Evolutionary conservation across 2,888 invertebrate genomes (phyloP).

Genomic region (Limulus polyphemus): DNA sequence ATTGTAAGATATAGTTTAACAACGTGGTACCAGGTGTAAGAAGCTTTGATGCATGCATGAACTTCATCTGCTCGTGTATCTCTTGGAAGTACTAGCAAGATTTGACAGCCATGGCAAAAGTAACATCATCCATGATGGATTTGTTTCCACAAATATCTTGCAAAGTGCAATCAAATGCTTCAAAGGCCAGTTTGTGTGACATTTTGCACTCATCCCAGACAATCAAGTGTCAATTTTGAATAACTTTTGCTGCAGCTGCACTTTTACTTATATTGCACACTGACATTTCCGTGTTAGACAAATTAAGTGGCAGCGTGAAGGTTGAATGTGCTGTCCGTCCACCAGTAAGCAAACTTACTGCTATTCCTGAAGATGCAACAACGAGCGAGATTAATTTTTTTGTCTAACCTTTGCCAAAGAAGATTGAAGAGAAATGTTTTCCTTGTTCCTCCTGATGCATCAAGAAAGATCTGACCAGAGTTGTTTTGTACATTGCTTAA

Average conservation of each 20-base stretch:
- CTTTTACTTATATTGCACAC: not conserved
- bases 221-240: slow-evolving; percentile 22
- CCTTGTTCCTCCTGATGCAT: too few species aligned
- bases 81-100: slow-evolving; percentile 25
- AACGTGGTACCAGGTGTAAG: slow-evolving; percentile 22
- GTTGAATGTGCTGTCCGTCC: too few species aligned
- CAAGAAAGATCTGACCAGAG: too few species aligned
- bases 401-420: too few species aligned
- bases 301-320: too few species aligned
- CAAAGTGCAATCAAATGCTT: slow-evolving; percentile 21
- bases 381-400: too few species aligned
- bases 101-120: slow-evolving; percentile 4
- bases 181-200: slow-evolving; percentile 33
- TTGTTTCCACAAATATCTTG: slow-evolving; percentile 8
- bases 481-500: too few species aligned
- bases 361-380: too few species aligned
- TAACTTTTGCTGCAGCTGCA: slow-evolving; percentile 8
- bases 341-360: too few species aligned
- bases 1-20: slow-evolving; percentile 12
- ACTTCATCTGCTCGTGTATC: slow-evolving; percentile 24
- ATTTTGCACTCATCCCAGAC: slow-evolving; percentile 39
- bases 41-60: slow-evolving; percentile 28
- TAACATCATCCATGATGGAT: slow-evolving; percentile 15
- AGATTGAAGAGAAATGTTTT: too few species aligned
- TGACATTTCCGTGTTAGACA: too few species aligned